Evolutionary conservation across 2,113 vertebrate species (phyloP).

Genomic region (Himantopus leucocephalus): DNA sequence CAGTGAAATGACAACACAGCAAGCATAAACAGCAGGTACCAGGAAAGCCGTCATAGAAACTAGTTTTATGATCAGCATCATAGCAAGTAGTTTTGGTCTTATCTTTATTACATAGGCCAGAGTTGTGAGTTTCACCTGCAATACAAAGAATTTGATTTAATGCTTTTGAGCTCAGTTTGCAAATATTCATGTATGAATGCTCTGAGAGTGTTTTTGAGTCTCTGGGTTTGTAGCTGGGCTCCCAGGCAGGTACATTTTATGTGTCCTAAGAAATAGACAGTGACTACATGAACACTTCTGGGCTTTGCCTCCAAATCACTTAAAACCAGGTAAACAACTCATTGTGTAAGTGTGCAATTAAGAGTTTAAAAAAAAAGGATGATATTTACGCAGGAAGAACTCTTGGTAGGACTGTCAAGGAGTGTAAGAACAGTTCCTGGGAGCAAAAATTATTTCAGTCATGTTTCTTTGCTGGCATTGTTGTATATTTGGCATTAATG

Average conservation of each 20-base stretch:
- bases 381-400: background rate
- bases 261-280: background rate
- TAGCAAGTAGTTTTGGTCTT: background rate
- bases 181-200: background rate
- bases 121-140: background rate
- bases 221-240: background rate
- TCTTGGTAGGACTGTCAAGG: background rate
- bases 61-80: background rate
- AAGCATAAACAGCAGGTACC: background rate
- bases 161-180: background rate
- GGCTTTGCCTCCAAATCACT: background rate
- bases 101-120: background rate
- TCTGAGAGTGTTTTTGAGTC: background rate
- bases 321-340: background rate
- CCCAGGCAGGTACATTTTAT: background rate
- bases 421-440: background rate
- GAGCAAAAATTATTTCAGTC: background rate
- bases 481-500: background rate
- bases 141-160: background rate
- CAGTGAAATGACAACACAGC: background rate
- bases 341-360: background rate
- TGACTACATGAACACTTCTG: background rate
- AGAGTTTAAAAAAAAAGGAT: background rate
- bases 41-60: background rate
- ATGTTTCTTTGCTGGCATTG: background rate